Conservation (phyloP, 2,888 invertebrate genomes). For the Onthophagus sagittarius region DNA sequence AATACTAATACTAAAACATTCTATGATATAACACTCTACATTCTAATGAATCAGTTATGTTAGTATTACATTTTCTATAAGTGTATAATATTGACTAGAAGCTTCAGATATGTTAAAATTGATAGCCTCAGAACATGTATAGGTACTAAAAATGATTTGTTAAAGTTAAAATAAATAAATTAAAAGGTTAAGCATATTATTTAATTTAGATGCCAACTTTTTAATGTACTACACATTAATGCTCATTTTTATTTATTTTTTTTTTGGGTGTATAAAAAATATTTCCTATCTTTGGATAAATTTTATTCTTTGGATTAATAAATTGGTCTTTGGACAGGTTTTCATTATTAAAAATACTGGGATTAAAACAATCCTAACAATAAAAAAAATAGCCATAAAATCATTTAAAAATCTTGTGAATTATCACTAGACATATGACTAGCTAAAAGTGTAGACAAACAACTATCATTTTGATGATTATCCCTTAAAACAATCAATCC, state of each 20-base stretch:
- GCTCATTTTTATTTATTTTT: too few relatives aligned
- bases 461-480: conserved; percentile 33
- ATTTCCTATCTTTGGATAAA: not conserved
- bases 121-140: not conserved
- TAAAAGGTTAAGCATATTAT: not conserved
- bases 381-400: too few relatives aligned
- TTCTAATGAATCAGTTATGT: too few relatives aligned
- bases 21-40: not conserved
- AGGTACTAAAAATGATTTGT: not conserved
- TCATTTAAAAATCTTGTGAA: conserved; percentile 41
- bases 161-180: not conserved
- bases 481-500: conserved; percentile 35
- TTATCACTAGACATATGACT: conserved; percentile 43
- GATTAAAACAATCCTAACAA: too few relatives aligned
- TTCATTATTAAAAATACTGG: not conserved
- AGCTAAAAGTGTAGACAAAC: conserved; percentile 42
- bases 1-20: not conserved
- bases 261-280: not conserved
- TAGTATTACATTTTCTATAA: not conserved
- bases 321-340: not conserved
- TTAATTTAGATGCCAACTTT: too few relatives aligned
- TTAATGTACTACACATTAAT: too few relatives aligned
- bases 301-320: not conserved
- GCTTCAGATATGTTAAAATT: not conserved
- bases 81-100: not conserved